phyloP scores from a whole-genome alignment of 2,113 vertebrate species.

The Sinosuthora webbiana region DNA sequence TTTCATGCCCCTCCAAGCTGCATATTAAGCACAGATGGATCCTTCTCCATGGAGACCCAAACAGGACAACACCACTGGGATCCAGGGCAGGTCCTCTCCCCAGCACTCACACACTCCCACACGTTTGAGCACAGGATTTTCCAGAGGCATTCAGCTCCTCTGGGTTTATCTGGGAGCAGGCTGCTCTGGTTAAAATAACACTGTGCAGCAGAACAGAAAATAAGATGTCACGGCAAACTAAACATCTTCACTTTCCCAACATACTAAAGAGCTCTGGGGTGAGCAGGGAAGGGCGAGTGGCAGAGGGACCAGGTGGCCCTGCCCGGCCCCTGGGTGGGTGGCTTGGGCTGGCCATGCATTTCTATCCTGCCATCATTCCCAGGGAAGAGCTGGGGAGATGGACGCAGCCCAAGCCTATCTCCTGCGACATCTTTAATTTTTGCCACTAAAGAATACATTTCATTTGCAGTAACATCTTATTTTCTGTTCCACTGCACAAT shows the following conservation, averaged over 20 bases:
- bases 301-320: not conserved
- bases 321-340: not conserved
- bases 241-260: conserved; percentile 69
- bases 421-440: conserved; percentile 65
- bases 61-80: not conserved
- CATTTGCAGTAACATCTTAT: conserved; percentile 76
- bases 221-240: conserved; percentile 77
- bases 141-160: conserved; percentile 54
- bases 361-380: not conserved
- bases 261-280: conserved; percentile 42
- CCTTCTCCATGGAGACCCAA: not conserved
- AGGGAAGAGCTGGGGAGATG: not conserved
- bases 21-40: not conserved
- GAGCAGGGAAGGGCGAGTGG: not conserved
- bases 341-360: not conserved
- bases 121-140: conserved; percentile 58
- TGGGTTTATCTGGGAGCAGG: conserved; percentile 66
- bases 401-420: conserved; percentile 16
- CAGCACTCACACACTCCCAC: not conserved
- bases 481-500: conserved; percentile 79
- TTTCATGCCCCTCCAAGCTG: not conserved
- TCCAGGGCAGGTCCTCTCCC: not conserved
- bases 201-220: conserved; percentile 81
- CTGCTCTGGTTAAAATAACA: conserved; percentile 73
- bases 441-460: conserved; percentile 71